A percentile compares a stretch with the other conserved stretches of the same genome.
phyloP scores from a whole-genome alignment of 2,113 vertebrate species.

The Pelvicachromis taeniatus region DNA sequence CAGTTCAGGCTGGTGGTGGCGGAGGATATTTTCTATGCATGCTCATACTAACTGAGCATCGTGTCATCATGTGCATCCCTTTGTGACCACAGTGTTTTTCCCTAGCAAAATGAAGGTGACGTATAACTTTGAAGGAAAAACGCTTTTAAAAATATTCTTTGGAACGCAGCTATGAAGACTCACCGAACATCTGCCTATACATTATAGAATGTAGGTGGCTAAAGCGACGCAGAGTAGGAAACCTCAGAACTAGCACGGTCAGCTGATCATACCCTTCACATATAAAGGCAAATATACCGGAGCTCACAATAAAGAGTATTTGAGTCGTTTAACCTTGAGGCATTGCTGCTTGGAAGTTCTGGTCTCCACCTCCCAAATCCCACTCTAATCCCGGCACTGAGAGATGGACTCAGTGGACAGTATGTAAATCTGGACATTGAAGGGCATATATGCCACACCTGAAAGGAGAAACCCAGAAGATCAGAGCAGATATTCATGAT shows the following conservation, averaged over 20 bases:
- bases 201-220: neutral
- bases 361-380: neutral
- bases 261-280: neutral
- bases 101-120: neutral
- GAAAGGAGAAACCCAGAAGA: neutral
- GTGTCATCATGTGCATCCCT: neutral
- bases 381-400: neutral
- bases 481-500: neutral
- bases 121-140: neutral
- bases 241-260: neutral
- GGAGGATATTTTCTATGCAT: neutral
- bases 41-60: neutral
- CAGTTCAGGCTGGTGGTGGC: neutral
- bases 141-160: neutral
- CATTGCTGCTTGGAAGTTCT: neutral
- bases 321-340: neutral
- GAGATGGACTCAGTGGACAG: neutral
- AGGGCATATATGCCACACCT: neutral
- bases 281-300: neutral
- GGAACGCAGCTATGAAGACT: neutral
- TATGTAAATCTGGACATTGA: neutral
- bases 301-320: neutral
- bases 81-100: neutral
- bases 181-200: neutral
- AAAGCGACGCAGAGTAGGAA: neutral